These are phyloP conservation scores for Phortica okadai DNA, from an alignment of 2,888 invertebrate species.

Conservation along the genomic window DNA sequence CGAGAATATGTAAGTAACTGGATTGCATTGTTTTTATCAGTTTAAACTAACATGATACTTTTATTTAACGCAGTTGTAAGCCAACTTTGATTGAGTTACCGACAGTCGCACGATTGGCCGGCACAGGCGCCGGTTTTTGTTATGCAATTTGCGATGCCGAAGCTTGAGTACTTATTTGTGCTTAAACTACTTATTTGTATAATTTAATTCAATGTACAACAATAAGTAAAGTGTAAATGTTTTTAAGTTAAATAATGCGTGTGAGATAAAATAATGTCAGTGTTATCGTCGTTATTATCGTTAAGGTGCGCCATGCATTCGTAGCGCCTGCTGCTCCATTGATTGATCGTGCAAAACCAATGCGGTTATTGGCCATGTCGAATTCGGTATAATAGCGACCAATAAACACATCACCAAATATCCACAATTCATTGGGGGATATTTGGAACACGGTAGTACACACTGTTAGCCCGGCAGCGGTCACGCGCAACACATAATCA, in stretches of 20 bases:
- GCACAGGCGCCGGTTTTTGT: slow-evolving; percentile 75
- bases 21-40: not conserved
- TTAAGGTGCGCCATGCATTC: not conserved
- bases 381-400: slow-evolving; percentile 96
- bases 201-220: not conserved
- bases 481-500: slow-evolving; percentile 90
- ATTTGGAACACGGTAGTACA: slow-evolving; percentile 94
- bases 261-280: not conserved
- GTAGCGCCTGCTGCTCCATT: not conserved
- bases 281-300: not conserved
- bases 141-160: slow-evolving; percentile 66
- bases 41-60: slow-evolving; percentile 4
- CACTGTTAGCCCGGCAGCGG: slow-evolving; percentile 86
- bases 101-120: slow-evolving; percentile 54
- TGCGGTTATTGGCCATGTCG: slow-evolving; percentile 88
- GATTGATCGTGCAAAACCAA: slow-evolving; percentile 86
- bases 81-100: slow-evolving; percentile 68
- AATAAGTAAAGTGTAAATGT: not conserved
- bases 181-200: not conserved
- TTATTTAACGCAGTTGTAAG: slow-evolving; percentile 57
- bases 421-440: slow-evolving; percentile 89
- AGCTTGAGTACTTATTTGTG: not conserved
- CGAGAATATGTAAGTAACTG: slow-evolving; percentile 72
- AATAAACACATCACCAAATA: slow-evolving; percentile 97
- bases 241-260: not conserved